Evolutionary conservation across 1,140 invertebrate species (phyloP), one percentile per base, ranked within the genome.

Genomic region (Leptinotarsa undecemlineata): DNA sequence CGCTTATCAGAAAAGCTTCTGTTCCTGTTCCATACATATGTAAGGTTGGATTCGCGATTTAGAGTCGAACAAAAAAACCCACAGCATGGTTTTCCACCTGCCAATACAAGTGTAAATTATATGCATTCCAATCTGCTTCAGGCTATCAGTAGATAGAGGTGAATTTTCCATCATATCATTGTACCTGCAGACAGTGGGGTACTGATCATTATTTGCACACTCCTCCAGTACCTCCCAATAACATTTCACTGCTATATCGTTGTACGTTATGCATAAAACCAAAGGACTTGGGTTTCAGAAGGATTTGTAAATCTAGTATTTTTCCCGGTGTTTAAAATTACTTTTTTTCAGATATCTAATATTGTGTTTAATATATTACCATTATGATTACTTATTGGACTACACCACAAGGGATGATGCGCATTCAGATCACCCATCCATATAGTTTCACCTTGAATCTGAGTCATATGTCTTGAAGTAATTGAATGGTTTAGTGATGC

Each of bases 301-400:
- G 62, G 62, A 8, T 64, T 64, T n/a, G 15, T n/a, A 0, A 64
- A n/a, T 64, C 62, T 64, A 20, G 62, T 23, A 5, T 1, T n/a
- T 14, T 26, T 20, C 15, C 62, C 23, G 20, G 20, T 33, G 26
- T 33, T 33, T 33, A 33, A 6, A 33, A 33, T 33, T 33, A 33
- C 26, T 33, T 33, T 33, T 6, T 48, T n/a, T n/a, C 51, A 2
- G 1, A 17, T n/a, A 15, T 17, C 51, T 21, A 69, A 19, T 48
- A 48, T 20, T 48, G 21, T n/a, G n/a, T 48, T 69, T 17, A 23
- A 19, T 15, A 69, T 48, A 47, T 23, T 23, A 23, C 67, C 67
- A 69, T 69, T 69, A 51, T 69, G 33, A 69, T 69, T 48, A 51
- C 23, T 69, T 42, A n/a, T 15, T 4, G 33, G 1, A 21, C 67